Conservation (phyloP, 1,140 invertebrate species). For the Temnothorax curvispinosus region DNA sequence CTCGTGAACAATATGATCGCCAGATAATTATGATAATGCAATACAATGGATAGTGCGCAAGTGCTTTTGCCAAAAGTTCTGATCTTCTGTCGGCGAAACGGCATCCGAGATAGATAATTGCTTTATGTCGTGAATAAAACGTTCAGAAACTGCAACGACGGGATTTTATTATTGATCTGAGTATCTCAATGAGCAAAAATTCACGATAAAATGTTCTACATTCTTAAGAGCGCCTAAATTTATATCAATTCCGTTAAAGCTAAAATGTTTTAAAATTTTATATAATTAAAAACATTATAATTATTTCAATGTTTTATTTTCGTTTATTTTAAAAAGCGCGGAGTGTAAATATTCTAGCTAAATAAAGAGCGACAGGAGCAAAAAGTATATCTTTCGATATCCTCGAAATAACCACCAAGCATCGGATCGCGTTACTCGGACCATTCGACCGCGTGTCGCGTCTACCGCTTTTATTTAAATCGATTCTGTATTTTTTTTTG, state of each 20-base stretch:
- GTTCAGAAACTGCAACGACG: neutral
- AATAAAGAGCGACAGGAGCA: neutral
- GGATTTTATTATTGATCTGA: neutral
- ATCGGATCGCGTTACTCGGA: neutral
- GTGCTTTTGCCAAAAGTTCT: neutral
- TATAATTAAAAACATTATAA: neutral
- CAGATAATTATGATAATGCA: neutral
- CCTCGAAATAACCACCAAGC: neutral
- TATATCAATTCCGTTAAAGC: neutral
- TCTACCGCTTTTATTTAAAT: neutral
- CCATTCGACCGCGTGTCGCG: neutral
- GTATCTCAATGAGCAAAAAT: neutral
- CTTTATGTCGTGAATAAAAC: neutral
- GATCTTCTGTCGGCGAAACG: constrained; percentile 4
- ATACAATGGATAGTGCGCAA: neutral
- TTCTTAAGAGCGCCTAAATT: neutral
- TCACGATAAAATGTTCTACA: neutral
- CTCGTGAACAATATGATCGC: neutral
- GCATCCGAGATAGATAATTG: neutral
- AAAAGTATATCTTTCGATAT: neutral
- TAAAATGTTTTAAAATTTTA: neutral
- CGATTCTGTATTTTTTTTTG: constrained; percentile 40
- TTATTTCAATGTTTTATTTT: neutral
- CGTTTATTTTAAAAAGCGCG: neutral
- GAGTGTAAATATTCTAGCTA: neutral